phyloP scores from a whole-genome alignment of 1,140 invertebrate species.

The Papilio glaucus region DNA sequence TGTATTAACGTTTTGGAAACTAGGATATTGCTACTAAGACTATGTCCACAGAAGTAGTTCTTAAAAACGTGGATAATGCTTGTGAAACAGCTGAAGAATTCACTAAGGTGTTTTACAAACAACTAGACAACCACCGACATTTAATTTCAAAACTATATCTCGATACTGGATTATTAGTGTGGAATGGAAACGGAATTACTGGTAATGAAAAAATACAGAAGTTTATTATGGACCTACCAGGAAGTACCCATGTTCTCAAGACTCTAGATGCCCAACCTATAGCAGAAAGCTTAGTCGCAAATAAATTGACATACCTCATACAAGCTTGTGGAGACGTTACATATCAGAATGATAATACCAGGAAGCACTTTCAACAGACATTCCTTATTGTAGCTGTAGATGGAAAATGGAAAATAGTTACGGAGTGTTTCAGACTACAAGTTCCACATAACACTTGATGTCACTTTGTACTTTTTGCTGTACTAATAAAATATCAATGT shows the following conservation, averaged over 20 bases:
- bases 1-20: neutral
- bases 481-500: slow-evolving; percentile 1
- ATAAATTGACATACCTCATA: slow-evolving; percentile 89
- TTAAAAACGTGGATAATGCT: slow-evolving; percentile 88
- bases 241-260: slow-evolving; percentile 87
- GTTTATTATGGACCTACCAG: slow-evolving; percentile 89
- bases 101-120: slow-evolving; percentile 92
- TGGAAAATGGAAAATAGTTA: slow-evolving; percentile 95
- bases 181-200: slow-evolving; percentile 92
- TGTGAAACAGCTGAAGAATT: slow-evolving; percentile 92
- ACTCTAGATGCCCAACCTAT: slow-evolving; percentile 92
- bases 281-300: slow-evolving; percentile 86
- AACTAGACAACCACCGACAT: slow-evolving; percentile 91
- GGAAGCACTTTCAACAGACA: slow-evolving; percentile 90
- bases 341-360: slow-evolving; percentile 83
- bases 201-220: slow-evolving; percentile 91
- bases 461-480: neutral
- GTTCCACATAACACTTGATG: slow-evolving; percentile 63
- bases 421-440: slow-evolving; percentile 91
- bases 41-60: slow-evolving; percentile 61
- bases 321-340: slow-evolving; percentile 89
- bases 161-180: slow-evolving; percentile 90
- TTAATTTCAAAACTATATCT: slow-evolving; percentile 91
- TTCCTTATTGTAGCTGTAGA: slow-evolving; percentile 92
- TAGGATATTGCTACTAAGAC: slow-evolving; percentile 4